Evolutionary conservation across 2,888 invertebrate species (phyloP).

Genomic region (Caenorhabditis angaria): DNA sequence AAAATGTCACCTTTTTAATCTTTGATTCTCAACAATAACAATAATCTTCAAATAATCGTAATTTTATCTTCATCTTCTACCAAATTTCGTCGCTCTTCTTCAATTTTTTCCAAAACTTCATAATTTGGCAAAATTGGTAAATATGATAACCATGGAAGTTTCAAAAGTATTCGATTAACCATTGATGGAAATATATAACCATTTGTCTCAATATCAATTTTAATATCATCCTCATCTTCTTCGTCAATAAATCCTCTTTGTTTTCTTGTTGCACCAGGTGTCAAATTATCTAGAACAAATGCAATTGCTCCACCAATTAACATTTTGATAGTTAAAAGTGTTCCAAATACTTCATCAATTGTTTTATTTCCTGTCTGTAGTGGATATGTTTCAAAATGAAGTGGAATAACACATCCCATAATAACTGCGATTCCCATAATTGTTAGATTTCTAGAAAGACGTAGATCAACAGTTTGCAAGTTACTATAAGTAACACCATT

Average conservation of each 20-base stretch:
- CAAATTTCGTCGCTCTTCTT: slow-evolving; percentile 10
- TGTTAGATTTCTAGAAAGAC: slow-evolving; percentile 56
- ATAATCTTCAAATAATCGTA: too few species aligned
- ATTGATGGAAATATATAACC: slow-evolving; percentile 34
- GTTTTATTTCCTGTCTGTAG: slow-evolving; percentile 37
- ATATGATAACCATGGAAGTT: slow-evolving; percentile 15
- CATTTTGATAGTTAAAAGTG: slow-evolving; percentile 14
- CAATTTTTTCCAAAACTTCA: slow-evolving; percentile 19
- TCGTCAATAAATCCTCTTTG: slow-evolving; percentile 30
- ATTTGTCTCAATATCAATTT: slow-evolving; percentile 13
- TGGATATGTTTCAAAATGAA: slow-evolving; percentile 49
- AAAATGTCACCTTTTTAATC: not conserved
- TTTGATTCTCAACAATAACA: too few species aligned
- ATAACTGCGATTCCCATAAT: slow-evolving; percentile 64
- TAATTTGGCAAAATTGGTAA: slow-evolving; percentile 23
- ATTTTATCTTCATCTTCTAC: not conserved
- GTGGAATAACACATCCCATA: slow-evolving; percentile 56
- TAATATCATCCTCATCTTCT: slow-evolving; percentile 13
- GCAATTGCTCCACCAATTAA: slow-evolving; percentile 74
- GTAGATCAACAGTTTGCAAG: slow-evolving; percentile 48
- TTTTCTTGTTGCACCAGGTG: slow-evolving; percentile 23
- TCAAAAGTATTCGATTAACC: slow-evolving; percentile 27
- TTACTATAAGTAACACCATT: slow-evolving; percentile 62
- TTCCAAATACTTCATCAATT: not conserved
- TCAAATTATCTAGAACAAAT: slow-evolving; percentile 72